Evolutionary conservation across 2,113 vertebrate genomes (phyloP).

Genomic region (Steatornis caripensis): DNA sequence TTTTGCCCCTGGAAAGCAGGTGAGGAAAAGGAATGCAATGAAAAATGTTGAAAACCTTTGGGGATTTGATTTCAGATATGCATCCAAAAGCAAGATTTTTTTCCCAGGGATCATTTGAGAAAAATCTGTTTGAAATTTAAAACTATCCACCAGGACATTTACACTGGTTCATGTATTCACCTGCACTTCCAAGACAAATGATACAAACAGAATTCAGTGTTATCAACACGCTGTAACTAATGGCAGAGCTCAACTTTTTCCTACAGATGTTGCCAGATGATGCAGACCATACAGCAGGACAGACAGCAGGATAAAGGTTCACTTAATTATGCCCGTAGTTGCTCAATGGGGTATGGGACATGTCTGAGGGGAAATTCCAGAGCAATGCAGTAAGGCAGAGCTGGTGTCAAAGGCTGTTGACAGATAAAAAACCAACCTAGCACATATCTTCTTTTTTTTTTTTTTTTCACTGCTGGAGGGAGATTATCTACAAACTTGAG

Average conservation of each 20-base stretch:
- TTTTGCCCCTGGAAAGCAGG: not conserved
- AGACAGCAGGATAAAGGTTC: not conserved
- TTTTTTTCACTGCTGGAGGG: not conserved
- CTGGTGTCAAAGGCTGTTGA: not conserved
- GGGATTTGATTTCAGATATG: not conserved
- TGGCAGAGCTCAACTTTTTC: not conserved
- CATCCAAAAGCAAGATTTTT: not conserved
- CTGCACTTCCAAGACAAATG: not conserved
- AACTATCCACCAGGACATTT: not conserved
- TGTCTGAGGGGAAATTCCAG: not conserved
- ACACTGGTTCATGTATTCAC: not conserved
- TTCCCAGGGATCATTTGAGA: not conserved
- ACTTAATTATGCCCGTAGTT: not conserved
- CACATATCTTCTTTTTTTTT: fast-evolving
- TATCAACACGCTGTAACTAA: not conserved
- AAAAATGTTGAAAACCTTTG: not conserved
- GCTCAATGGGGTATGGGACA: not conserved
- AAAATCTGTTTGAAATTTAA: not conserved
- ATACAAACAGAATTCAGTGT: not conserved
- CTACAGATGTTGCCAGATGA: not conserved
- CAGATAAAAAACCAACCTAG: not conserved
- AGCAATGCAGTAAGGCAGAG: not conserved
- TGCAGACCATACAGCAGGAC: not conserved
- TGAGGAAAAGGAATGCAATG: not conserved
- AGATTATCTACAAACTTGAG: not conserved